phyloP scores from a whole-genome alignment of 2,113 vertebrate genomes.

The Corynorhinus townsendii region DNA sequence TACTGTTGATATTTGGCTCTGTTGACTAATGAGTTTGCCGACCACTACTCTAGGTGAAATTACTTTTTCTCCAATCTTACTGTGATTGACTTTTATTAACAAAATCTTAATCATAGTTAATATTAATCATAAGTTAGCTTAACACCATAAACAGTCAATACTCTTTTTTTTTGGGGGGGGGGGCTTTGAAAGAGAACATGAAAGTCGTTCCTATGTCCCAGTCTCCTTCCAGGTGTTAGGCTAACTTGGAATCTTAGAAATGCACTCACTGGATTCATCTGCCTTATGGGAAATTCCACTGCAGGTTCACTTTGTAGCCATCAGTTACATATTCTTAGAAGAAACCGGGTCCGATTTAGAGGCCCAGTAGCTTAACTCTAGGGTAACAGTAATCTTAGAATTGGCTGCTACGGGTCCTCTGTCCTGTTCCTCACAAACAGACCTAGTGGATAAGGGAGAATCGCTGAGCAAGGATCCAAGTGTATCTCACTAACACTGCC shows the following conservation, averaged over 20 bases:
- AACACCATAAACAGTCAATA: neutral
- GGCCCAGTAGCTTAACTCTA: neutral
- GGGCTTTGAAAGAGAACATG: neutral
- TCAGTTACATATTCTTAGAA: neutral
- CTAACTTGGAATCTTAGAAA: neutral
- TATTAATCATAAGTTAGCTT: neutral
- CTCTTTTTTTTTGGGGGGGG: neutral
- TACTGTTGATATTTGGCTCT: too few relatives aligned
- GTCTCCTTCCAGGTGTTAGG: neutral
- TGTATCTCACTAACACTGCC: neutral
- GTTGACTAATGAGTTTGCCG: too few relatives aligned
- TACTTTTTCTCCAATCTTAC: slow-evolving; percentile 27
- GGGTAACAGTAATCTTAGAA: neutral
- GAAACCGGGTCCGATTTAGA: neutral
- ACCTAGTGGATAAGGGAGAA: neutral
- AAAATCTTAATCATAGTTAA: neutral
- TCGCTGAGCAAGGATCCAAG: neutral
- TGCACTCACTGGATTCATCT: neutral
- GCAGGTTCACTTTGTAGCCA: neutral
- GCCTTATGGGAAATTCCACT: neutral
- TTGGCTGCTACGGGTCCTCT: neutral
- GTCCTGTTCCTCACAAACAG: neutral
- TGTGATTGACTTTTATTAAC: slow-evolving; percentile 33
- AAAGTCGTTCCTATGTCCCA: neutral
- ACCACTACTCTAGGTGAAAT: neutral